These are phyloP conservation scores for Cottus gobio DNA, from an alignment of 2,113 vertebrate genomes.

Conservation along the genomic window DNA sequence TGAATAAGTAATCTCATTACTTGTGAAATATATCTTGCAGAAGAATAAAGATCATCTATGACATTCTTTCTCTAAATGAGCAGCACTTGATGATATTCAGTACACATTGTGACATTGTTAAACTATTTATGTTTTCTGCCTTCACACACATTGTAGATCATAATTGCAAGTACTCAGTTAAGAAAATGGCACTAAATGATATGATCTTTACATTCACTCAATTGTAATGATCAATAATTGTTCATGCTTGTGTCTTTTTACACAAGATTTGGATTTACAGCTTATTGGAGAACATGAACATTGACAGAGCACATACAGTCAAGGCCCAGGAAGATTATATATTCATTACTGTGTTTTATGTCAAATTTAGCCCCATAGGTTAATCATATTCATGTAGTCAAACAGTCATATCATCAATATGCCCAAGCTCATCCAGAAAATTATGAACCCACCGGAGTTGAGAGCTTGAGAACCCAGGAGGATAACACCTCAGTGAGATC, in stretches of 20 bases:
- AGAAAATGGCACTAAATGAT: not conserved
- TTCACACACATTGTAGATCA: not conserved
- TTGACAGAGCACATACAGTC: not conserved
- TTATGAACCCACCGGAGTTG: not conserved
- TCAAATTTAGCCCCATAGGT: not conserved
- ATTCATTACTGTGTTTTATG: no score
- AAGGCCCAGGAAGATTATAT: not conserved
- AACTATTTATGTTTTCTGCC: no score
- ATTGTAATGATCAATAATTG: not conserved
- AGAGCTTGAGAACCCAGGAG: conserved; percentile 1
- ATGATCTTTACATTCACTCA: not conserved
- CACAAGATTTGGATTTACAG: not conserved
- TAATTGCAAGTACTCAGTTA: not conserved
- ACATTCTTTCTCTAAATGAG: no score
- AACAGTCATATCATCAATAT: no score
- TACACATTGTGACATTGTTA: no score
- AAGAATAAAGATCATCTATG: no score
- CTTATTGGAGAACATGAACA: not conserved
- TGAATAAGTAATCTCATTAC: no score
- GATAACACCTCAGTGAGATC: conserved; percentile 16
- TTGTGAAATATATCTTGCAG: no score
- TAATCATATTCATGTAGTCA: not conserved
- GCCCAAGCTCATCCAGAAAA: no score
- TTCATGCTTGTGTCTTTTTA: not conserved
- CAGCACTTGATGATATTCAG: no score